Conservation (phyloP, 2,797 vertebrate species). For the Aselliscus stoliczkanus region DNA sequence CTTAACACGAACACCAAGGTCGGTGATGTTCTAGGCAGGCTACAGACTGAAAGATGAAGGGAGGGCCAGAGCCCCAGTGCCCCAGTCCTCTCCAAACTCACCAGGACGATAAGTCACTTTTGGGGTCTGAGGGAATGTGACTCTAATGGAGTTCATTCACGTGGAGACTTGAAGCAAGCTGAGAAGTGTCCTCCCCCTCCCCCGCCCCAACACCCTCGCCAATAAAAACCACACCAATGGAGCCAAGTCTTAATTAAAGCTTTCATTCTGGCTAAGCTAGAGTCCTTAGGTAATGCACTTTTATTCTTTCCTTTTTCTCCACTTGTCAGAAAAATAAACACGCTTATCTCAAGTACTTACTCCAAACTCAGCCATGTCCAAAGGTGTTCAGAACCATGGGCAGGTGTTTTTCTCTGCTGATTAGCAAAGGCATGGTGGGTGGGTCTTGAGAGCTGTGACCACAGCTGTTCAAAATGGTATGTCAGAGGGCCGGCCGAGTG, state of each 20-base stretch:
- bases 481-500: no score
- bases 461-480: background rate
- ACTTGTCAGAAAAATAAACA: background rate
- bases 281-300: background rate
- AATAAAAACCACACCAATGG: background rate
- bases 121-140: rapidly evolving
- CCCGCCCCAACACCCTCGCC: rapidly evolving
- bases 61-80: background rate
- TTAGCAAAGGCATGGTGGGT: background rate
- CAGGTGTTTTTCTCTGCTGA: background rate
- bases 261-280: background rate
- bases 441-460: background rate
- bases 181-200: background rate
- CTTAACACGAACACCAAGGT: rapidly evolving
- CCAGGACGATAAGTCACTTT: background rate
- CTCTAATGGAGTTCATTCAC: background rate
- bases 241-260: background rate
- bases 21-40: rapidly evolving
- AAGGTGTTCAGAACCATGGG: background rate
- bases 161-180: background rate
- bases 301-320: background rate
- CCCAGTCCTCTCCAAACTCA: background rate
- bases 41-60: background rate
- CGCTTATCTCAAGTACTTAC: background rate
- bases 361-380: background rate